Evolutionary conservation across 2,888 invertebrate species (phyloP).

Genomic region (Mimachlamys varia): DNA sequence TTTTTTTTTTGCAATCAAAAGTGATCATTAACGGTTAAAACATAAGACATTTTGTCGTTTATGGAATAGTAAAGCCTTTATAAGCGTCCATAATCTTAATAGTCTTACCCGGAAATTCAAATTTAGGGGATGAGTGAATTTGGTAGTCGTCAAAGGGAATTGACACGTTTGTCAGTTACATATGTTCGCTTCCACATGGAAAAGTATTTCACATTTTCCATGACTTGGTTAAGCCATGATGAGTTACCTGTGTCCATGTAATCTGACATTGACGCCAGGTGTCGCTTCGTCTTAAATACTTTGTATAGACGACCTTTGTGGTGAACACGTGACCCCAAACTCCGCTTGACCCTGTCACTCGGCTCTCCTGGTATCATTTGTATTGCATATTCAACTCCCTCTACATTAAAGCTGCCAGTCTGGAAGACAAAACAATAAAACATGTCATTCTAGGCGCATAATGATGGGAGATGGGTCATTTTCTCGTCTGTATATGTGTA

Average conservation of each 20-base stretch:
- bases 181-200: too few relatives aligned
- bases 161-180: too few relatives aligned
- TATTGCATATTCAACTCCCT: slow-evolving; percentile 43
- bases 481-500: background rate
- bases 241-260: slow-evolving; percentile 5
- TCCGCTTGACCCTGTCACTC: slow-evolving; percentile 4
- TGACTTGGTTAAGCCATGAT: too few relatives aligned
- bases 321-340: background rate
- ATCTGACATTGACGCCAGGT: slow-evolving; percentile 6
- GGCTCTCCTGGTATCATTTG: background rate
- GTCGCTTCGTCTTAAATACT: background rate
- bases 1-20: too few relatives aligned
- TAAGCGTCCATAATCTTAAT: too few relatives aligned
- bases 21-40: too few relatives aligned
- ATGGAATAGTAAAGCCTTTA: too few relatives aligned
- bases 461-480: background rate
- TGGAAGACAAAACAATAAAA: background rate
- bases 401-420: slow-evolving; percentile 45
- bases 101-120: too few relatives aligned
- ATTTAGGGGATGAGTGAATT: too few relatives aligned
- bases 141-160: too few relatives aligned
- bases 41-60: too few relatives aligned
- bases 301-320: background rate
- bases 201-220: too few relatives aligned
- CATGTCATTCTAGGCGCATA: background rate